Evolutionary conservation across 2,797 vertebrate genomes (phyloP).

Genomic region (Lutjanus argentimaculatus): DNA sequence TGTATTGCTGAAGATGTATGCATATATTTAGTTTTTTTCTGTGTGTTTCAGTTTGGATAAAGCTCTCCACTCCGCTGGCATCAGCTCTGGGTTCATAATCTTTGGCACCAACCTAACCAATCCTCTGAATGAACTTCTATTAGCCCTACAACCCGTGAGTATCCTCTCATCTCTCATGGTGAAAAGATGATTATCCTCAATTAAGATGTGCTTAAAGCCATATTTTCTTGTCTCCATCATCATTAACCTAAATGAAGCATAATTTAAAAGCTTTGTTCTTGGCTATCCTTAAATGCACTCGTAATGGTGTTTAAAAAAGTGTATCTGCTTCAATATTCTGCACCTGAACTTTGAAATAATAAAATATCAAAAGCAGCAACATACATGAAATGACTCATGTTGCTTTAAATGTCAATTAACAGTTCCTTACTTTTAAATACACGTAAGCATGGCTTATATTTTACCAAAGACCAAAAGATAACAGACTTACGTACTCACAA

Average conservation of each 20-base stretch:
- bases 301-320: constrained; percentile 26
- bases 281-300: constrained; percentile 33
- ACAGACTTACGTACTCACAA: neutral
- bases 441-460: neutral
- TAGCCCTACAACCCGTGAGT: constrained; percentile 96
- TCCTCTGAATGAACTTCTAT: constrained; percentile 96
- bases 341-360: constrained; percentile 8
- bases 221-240: constrained; percentile 55
- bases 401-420: constrained; percentile 10
- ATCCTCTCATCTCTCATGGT: constrained; percentile 55
- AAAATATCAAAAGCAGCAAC: neutral
- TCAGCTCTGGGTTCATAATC: constrained; percentile 95
- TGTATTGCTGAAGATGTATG: neutral
- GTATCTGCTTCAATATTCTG: neutral
- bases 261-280: constrained; percentile 43
- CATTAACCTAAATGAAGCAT: constrained; percentile 52
- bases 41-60: constrained; percentile 93
- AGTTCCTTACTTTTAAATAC: constrained; percentile 14
- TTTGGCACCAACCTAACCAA: constrained; percentile 98
- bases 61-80: constrained; percentile 97
- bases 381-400: neutral
- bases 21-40: neutral
- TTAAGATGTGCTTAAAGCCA: constrained; percentile 62
- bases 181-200: constrained; percentile 55
- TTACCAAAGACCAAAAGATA: constrained; percentile 9